Conservation (phyloP, 2,113 vertebrate species). For the Triplophysa rosa region DNA sequence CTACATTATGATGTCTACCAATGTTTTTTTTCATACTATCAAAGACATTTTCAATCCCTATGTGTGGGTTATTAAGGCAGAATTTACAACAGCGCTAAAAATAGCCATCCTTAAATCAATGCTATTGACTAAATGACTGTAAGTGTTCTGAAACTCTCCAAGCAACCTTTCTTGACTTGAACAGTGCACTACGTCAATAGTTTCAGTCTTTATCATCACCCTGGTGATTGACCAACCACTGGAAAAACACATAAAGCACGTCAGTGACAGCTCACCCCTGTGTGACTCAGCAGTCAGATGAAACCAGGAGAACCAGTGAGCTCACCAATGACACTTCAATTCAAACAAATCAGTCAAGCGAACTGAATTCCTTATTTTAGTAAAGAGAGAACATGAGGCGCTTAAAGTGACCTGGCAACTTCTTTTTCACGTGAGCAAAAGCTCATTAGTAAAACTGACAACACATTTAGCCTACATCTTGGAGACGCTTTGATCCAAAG, state of each 20-base stretch:
- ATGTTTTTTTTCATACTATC: background rate
- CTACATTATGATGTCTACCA: too few species aligned
- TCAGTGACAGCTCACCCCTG: slow-evolving; percentile 17
- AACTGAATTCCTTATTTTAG: slow-evolving; percentile 2
- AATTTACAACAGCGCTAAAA: background rate
- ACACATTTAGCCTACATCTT: background rate
- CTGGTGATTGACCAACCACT: slow-evolving; percentile 18
- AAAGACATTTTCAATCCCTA: background rate
- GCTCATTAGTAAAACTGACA: background rate
- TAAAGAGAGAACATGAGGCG: background rate
- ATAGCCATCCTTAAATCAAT: background rate
- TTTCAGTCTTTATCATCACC: background rate
- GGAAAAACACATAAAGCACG: slow-evolving; percentile 53
- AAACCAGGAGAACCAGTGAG: slow-evolving; percentile 31
- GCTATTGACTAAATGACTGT: background rate
- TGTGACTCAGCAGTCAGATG: slow-evolving; percentile 49
- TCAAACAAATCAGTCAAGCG: slow-evolving; percentile 55
- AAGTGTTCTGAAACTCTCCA: background rate
- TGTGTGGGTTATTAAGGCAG: background rate
- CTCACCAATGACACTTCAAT: slow-evolving; percentile 27
- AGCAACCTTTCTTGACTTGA: background rate
- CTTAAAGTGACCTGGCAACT: too few species aligned
- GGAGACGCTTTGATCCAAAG: too few species aligned
- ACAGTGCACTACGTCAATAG: background rate
- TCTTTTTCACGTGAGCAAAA: background rate